Percentiles rank a stretch among this genome's conserved stretches.
Evolutionary conservation across 2,888 invertebrate species (phyloP).

Genomic region (Chloroclysta siterata): DNA sequence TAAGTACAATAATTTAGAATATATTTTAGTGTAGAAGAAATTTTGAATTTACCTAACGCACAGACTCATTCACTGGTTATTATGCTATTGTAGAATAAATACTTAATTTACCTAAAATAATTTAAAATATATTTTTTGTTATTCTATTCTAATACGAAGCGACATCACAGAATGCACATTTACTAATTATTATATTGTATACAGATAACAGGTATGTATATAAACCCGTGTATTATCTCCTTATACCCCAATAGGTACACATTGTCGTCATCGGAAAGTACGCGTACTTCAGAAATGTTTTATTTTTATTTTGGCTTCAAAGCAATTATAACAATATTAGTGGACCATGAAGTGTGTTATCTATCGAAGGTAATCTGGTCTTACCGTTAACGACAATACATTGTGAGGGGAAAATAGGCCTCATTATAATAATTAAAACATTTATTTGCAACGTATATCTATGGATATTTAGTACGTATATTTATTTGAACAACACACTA

Average conservation of each 20-base stretch:
- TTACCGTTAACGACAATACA: slow-evolving; percentile 8
- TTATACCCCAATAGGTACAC: background rate
- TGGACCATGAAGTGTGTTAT: too few species aligned
- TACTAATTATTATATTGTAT: slow-evolving; percentile 20
- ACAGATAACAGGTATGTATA: slow-evolving; percentile 11
- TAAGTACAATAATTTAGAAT: slow-evolving; percentile 29
- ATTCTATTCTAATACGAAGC: slow-evolving; percentile 38
- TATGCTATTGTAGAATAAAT: slow-evolving; percentile 26
- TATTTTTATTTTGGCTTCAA: background rate
- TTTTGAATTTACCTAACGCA: slow-evolving; percentile 38
- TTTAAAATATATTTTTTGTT: slow-evolving; percentile 24
- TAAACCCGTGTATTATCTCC: slow-evolving; percentile 6
- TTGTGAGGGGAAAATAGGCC: slow-evolving; percentile 35
- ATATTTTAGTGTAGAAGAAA: slow-evolving; percentile 30
- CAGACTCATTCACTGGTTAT: slow-evolving; percentile 24
- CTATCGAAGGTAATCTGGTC: background rate
- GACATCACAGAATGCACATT: slow-evolving; percentile 44
- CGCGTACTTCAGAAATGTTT: background rate
- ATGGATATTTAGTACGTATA: background rate
- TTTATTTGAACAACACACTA: slow-evolving; percentile 12
- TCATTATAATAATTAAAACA: slow-evolving; percentile 13
- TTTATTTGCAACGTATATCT: slow-evolving; percentile 1
- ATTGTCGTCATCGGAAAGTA: slow-evolving; percentile 3
- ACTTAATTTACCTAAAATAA: slow-evolving; percentile 23
- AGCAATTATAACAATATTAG: background rate